phyloP scores from a whole-genome alignment of 2,888 invertebrate genomes.

The Emmelina monodactyla region DNA sequence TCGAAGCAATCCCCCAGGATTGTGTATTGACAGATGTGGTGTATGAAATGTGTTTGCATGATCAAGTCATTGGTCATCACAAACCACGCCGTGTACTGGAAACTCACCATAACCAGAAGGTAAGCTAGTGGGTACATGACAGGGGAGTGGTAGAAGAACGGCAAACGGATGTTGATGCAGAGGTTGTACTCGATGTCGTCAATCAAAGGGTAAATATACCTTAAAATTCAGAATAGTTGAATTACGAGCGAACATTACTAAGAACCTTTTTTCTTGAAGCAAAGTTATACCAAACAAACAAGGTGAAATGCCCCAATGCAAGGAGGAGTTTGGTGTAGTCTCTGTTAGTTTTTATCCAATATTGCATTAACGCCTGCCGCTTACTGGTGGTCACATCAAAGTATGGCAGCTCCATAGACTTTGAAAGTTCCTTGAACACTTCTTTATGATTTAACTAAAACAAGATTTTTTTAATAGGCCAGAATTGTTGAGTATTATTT shows the following conservation, averaged over 20 bases:
- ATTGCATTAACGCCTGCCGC: slow-evolving; percentile 7
- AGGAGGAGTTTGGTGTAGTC: slow-evolving; percentile 7
- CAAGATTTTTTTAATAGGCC: slow-evolving; percentile 3
- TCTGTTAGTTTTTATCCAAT: slow-evolving; percentile 9
- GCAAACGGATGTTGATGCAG: slow-evolving; percentile 9
- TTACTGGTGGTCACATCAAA: slow-evolving; percentile 6
- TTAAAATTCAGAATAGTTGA: slow-evolving; percentile 3
- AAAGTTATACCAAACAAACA: slow-evolving; percentile 15
- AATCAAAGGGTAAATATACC: slow-evolving; percentile 17
- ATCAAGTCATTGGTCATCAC: slow-evolving; percentile 17
- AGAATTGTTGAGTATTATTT: no score
- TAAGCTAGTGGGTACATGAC: slow-evolving; percentile 14
- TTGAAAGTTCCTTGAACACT: slow-evolving; percentile 32
- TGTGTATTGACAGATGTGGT: slow-evolving; percentile 16
- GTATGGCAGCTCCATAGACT: slow-evolving; percentile 34
- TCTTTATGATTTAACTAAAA: slow-evolving; percentile 28
- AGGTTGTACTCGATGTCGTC: slow-evolving; percentile 18
- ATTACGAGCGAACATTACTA: background rate
- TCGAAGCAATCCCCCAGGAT: slow-evolving; percentile 17
- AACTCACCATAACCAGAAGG: slow-evolving; percentile 9
- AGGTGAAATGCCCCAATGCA: slow-evolving; percentile 7
- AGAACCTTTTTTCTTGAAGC: background rate
- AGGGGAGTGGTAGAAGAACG: slow-evolving; percentile 12
- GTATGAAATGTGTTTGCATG: slow-evolving; percentile 15
- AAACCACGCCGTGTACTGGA: slow-evolving; percentile 15